Conservation (phyloP, 92 coral and sea anemone species). For the Micromussa lordhowensis region DNA sequence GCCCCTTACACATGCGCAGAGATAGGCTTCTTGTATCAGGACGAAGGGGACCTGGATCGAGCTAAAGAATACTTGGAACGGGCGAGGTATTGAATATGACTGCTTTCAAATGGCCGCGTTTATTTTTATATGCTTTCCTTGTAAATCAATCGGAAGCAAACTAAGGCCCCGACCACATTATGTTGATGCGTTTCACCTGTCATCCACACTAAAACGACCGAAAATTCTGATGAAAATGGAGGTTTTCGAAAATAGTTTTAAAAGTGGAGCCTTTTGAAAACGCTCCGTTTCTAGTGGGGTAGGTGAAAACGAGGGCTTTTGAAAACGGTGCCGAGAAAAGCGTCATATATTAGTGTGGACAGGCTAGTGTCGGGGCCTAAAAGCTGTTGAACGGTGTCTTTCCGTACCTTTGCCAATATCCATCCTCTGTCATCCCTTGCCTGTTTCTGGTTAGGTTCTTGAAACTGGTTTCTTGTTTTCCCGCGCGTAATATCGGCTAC, state of each 20-base stretch:
- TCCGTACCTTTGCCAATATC: background rate
- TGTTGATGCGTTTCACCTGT: too few relatives aligned
- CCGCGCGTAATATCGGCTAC: background rate
- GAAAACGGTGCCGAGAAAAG: too few relatives aligned
- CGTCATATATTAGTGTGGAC: too few relatives aligned
- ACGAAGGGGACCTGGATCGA: constrained; percentile 70
- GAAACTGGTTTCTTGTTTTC: background rate
- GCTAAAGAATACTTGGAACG: constrained; percentile 84
- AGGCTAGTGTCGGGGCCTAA: too few relatives aligned
- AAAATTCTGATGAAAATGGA: too few relatives aligned
- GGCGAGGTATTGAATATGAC: constrained; percentile 58
- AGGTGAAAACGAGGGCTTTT: too few relatives aligned
- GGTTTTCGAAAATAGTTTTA: too few relatives aligned
- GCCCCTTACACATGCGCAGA: constrained; percentile 94
- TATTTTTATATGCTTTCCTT: background rate
- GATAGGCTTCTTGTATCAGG: constrained; percentile 88
- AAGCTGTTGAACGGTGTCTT: background rate
- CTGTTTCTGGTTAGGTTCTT: background rate
- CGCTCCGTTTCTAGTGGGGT: too few relatives aligned
- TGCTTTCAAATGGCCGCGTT: background rate
- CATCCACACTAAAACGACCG: too few relatives aligned
- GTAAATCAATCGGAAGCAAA: background rate
- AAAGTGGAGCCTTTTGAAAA: too few relatives aligned
- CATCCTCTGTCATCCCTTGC: too few relatives aligned
- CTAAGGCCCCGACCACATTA: too few relatives aligned